Base-by-base conservation (phyloP, 2,113 vertebrate genomes). In the Leptocoma aspasia region DNA sequence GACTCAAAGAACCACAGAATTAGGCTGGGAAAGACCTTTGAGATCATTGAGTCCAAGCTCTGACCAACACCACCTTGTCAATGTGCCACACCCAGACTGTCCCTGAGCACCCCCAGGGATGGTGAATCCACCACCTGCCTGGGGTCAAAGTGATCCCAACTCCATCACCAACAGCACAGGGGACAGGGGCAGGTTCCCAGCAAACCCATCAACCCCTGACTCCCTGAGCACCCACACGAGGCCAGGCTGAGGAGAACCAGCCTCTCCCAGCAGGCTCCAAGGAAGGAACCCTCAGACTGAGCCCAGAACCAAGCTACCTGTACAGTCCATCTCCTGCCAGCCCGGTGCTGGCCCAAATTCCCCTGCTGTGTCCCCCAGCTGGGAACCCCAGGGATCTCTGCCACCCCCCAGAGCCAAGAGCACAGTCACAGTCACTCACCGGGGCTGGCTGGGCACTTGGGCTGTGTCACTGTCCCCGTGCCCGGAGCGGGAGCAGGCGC, bases 251-350 rank as follows among this genome's bases (percentile, higher is more conserved):
- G 64, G 33, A 30, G 7, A 47, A 47, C 13, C 54, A 70, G 61
- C 35, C 21, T 13, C 30, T 42, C 64, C 15, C 86, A 63, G 35
- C 69, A 50, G 52, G 21, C 7, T 71, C 44, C 28, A 18, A 28
- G 45, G 30, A 3, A 49, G 35, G 41, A 53, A 69, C 10, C 47
- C 57, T 60, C 90, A 75, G 39, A 7, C 41, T 4, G 4, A 28
- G 4, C 6, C 18, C 33, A 39, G 30, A 21, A 44, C 0, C 2
- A 45, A 84, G 35, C 53, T 0, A 3, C 15, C 60, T 16, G 6
- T 0, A 7, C 22, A 30, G 10, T 1, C 7, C 49, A 30, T 15
- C 52, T 6, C 18, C 13, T 21, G 54, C n/a, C 8, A 54, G 13
- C 18, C 4, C 33, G 14, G 17, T 4, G 18, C 56, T 72, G 45